Percentiles rank a stretch among this genome's conserved stretches.
These are phyloP conservation scores for Sinopyrophorus schimmeli DNA, from an alignment of 2,888 invertebrate genomes.

Conservation along the genomic window DNA sequence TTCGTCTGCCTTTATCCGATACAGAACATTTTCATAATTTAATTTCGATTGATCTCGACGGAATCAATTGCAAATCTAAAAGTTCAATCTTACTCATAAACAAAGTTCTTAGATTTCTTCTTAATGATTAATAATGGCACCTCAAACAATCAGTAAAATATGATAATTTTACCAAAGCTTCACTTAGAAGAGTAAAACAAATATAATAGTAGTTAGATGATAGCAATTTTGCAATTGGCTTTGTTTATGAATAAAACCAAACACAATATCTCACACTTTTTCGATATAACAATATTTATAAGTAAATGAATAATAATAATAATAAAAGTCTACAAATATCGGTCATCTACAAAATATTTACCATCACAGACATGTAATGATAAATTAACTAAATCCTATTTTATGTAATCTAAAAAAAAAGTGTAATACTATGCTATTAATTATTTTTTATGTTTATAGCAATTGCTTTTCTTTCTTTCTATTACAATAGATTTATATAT, in stretches of 20 bases:
- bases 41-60: no score
- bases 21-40: neutral
- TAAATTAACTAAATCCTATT: slow-evolving; percentile 14
- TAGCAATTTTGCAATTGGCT: neutral
- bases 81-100: slow-evolving; percentile 14
- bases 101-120: slow-evolving; percentile 8
- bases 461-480: slow-evolving; percentile 6
- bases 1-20: neutral
- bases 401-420: no score
- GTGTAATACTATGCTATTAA: neutral
- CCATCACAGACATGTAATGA: slow-evolving; percentile 28
- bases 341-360: slow-evolving; percentile 18
- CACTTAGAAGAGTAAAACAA: no score
- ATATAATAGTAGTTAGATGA: no score
- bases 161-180: no score
- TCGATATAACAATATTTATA: slow-evolving; percentile 1
- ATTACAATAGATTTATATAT: slow-evolving; percentile 2
- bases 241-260: slow-evolving; percentile 12
- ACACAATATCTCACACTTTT: neutral
- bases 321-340: slow-evolving; percentile 14
- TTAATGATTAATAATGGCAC: slow-evolving; percentile 16
- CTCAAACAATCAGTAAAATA: no score
- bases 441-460: neutral
- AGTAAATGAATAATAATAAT: slow-evolving; percentile 6
- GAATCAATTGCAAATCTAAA: neutral